Evolutionary conservation across 2,797 vertebrate genomes (phyloP), one percentile per base, ranked within the genome.

Genomic region (Babyrousa celebensis): DNA sequence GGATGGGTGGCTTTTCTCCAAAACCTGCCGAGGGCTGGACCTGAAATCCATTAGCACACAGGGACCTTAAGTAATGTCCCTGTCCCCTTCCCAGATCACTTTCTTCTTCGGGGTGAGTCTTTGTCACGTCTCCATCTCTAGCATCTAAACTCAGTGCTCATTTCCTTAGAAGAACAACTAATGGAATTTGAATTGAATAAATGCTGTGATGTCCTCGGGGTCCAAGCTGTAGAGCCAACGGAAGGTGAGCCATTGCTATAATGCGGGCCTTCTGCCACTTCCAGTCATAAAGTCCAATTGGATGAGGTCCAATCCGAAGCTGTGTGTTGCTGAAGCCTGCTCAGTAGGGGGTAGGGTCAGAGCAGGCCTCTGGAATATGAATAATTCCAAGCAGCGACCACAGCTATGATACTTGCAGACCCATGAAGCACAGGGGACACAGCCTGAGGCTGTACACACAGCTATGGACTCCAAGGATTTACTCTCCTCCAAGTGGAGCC

Each of bases 401-500:
- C 94, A 94, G 82, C 82, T 89, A 94, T 96, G 95, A 85, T 92
- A 96, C 84, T 97, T 98, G 94, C 96, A 97, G 96, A 95, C 48
- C 87, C 95, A 54, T 23, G 70, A 93, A 92, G 48, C 29, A 29
- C 86, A 82, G 78, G 86, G 95, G 91, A 82, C 87, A 82, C 87
- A 93, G 84, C 79, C 83, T 18, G 71, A 60, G 70, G 36, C 88
- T 87, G 93, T n/a, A 18, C 82, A 21, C 72, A 67, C 74, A 96
- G 94, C 87, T 71, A 94, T 91, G 90, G 84, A 96, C 98, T 97
- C 97, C 95, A 98, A 98, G 98, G 97, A 97, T 97, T 98, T 96
- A 88, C 96, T 98, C 94, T 94, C 97, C 96, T 98, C 97, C 98
- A 98, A 98, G 97, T 92, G 97, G 98, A 98, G 98, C 97, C 96